Base-by-base conservation (phyloP, 2,888 invertebrate genomes). In the Thymelicus acteon region DNA sequence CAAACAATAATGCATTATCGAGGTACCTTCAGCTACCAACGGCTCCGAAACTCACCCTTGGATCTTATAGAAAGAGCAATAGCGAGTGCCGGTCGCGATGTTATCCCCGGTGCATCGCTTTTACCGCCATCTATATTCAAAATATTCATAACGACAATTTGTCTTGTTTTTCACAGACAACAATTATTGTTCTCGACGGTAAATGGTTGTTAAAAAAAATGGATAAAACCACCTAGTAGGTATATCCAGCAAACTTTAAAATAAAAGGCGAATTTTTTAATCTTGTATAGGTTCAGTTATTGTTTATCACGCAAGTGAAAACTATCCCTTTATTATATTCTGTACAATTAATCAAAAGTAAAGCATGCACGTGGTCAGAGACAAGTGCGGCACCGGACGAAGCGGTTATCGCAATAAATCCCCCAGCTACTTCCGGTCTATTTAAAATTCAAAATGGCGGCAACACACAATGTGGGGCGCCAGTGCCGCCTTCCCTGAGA, bases 11-110 rank as follows among this genome's bases (percentile, higher is more conserved):
- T 31, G 1, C 31, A 31, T 31, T 0, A 31, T 31, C 31, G 0
- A 1, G 19, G n/a, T n/a, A n/a, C n/a, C n/a, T 24, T 24, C 1
- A 24, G 24, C 24, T 24, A 6, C n/a, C 40, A 60, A 15, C 15
- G 7, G 44, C 47, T 47, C 44, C n/a, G 31, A 40, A 6, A 91
- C 92, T 92, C 87, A 93, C 92, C 90, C 77, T 91, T 85, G 73
- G 92, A 93, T 78, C 86, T 85, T 81, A 93, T 91, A 68, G 92
- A 88, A 74, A 93, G 88, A 74, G 92, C 91, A 73, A 93, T 87
- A 75, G 91, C 92, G 75, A 91, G 78, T 63, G 86, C 83, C 49
- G 86, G 84, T 68, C 80, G 80, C 47, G 78, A 76, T 64, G 82
- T 74, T 66, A 74, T 66, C 54, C 73, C 74, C 31, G 31, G 31